A percentile compares a stretch with the other conserved stretches of the same genome.
These are phyloP conservation scores for Oreamnos americanus DNA, from an alignment of 2,113 vertebrate species.

Conservation along the genomic window DNA sequence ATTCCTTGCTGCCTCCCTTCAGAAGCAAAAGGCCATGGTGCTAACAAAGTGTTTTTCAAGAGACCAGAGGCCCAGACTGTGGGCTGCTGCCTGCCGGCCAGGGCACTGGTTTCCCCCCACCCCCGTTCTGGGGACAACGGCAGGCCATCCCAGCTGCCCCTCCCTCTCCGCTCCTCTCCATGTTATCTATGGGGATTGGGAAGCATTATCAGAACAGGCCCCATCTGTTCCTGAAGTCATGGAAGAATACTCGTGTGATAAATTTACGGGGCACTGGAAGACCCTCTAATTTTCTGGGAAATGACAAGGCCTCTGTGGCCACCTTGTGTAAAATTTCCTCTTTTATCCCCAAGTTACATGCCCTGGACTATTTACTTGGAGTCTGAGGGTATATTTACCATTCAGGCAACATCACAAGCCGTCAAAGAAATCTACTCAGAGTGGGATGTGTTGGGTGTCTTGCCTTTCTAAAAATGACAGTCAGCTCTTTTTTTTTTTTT, in stretches of 20 bases:
- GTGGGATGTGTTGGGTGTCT: conserved; percentile 71
- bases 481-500: not conserved
- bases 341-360: conserved; percentile 72
- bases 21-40: not conserved
- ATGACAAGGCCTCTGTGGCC: conserved; percentile 76
- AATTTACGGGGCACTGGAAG: conserved; percentile 73
- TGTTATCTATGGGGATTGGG: conserved; percentile 56
- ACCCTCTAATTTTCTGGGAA: conserved; percentile 80
- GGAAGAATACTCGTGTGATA: conserved; percentile 67
- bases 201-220: conserved; percentile 53
- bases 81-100: not conserved
- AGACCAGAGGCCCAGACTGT: not conserved
- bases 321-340: conserved; percentile 75
- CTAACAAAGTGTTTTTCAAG: conserved; percentile 42
- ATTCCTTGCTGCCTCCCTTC: not conserved
- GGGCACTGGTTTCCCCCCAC: not conserved
- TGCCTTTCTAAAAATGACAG: conserved; percentile 74
- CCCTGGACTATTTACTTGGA: conserved; percentile 72
- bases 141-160: rapidly evolving
- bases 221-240: conserved; percentile 61
- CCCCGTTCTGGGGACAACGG: not conserved
- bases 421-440: conserved; percentile 74
- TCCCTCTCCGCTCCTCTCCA: not conserved
- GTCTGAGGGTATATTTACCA: conserved; percentile 74
- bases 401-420: conserved; percentile 66